Percentiles rank a stretch among this genome's conserved stretches.
phyloP scores from a whole-genome alignment of 2,113 vertebrate species.

The Neotoma lepida region DNA sequence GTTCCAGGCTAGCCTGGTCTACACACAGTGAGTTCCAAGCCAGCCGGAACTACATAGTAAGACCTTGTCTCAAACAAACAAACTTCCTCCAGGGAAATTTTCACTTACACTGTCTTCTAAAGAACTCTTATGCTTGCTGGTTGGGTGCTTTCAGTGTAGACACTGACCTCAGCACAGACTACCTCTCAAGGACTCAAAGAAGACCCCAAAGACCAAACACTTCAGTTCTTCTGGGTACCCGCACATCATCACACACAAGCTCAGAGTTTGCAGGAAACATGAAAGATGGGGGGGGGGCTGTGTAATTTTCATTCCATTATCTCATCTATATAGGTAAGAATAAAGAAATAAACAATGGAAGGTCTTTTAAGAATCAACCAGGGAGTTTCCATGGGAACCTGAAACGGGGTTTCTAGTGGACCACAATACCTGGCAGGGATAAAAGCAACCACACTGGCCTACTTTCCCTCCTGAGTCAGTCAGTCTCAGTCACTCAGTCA shows the following conservation, averaged over 20 bases:
- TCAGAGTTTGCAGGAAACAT: not conserved
- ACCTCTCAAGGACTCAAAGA: not conserved
- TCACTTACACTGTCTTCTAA: not conserved
- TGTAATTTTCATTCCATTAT: not conserved
- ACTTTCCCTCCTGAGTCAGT: not conserved
- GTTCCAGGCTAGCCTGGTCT: not conserved
- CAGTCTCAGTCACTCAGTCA: no score
- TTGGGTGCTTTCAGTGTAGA: not conserved
- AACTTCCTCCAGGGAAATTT: not conserved
- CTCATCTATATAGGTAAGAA: not conserved
- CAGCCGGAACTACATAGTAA: not conserved
- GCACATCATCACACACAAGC: not conserved
- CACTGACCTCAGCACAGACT: not conserved
- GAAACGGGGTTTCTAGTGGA: not conserved
- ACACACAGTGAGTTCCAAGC: not conserved
- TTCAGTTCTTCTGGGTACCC: not conserved
- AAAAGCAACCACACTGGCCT: not conserved
- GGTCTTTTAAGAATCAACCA: slow-evolving; percentile 23
- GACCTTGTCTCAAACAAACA: not conserved
- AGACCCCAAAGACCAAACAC: not conserved
- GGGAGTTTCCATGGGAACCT: not conserved
- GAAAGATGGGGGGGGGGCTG: not conserved
- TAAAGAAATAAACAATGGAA: slow-evolving; percentile 2
- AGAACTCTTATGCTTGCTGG: not conserved
- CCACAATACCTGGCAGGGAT: not conserved